These are phyloP conservation scores for Gastrophysa polygoni DNA, from an alignment of 2,888 invertebrate genomes.

Conservation along the genomic window DNA sequence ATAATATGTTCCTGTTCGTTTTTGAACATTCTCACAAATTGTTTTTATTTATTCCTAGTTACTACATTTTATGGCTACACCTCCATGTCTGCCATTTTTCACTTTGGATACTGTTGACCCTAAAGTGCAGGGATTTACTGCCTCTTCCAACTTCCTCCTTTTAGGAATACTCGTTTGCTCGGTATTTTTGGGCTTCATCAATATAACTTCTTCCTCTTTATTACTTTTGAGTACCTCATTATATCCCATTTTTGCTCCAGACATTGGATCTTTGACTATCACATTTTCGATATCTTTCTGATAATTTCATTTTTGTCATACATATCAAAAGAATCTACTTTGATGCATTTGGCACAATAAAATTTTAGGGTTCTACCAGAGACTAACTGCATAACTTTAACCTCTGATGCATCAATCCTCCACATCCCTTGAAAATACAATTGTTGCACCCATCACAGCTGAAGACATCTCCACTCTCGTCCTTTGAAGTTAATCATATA, in stretches of 20 bases:
- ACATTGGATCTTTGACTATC: too few relatives aligned
- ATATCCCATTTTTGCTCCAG: background rate
- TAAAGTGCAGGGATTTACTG: background rate
- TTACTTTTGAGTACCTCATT: background rate
- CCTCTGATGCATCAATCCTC: too few relatives aligned
- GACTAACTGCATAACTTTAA: too few relatives aligned
- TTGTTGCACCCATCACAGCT: constrained; percentile 4
- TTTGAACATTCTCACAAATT: too few relatives aligned
- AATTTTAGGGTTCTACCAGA: too few relatives aligned
- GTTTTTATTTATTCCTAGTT: background rate
- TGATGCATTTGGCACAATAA: background rate
- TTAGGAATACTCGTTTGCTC: background rate
- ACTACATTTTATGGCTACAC: constrained; percentile 1
- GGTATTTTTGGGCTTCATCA: constrained; percentile 2
- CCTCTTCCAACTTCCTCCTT: background rate
- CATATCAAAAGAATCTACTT: constrained; percentile 1
- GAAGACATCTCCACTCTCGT: background rate
- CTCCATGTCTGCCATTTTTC: background rate
- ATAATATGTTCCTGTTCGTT: background rate
- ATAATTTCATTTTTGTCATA: background rate
- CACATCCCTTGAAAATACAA: background rate
- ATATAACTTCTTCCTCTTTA: constrained; percentile 3
- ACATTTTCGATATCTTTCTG: too few relatives aligned
- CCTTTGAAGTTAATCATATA: background rate
- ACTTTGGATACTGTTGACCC: background rate